These are phyloP conservation scores for Clarias platycephalus DNA, from an alignment of 2,797 vertebrate species.

Conservation along the genomic window DNA sequence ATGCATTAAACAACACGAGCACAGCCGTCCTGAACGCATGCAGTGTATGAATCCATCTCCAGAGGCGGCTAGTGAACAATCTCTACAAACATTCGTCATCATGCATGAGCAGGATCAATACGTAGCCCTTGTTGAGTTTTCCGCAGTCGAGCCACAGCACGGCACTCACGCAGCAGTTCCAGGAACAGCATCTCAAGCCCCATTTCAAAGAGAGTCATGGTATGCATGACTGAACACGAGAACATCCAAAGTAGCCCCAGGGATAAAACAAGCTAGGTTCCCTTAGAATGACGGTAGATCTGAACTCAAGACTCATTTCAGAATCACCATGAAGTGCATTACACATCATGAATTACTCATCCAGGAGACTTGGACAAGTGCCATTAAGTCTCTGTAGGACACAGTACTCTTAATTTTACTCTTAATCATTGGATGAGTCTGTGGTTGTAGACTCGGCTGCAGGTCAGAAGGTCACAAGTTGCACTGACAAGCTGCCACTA, in stretches of 20 bases:
- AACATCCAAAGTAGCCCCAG: not conserved
- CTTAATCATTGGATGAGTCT: not conserved
- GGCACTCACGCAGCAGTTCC: constrained; percentile 36
- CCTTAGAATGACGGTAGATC: not conserved
- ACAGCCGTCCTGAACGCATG: not conserved
- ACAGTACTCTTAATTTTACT: not conserved
- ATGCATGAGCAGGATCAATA: constrained; percentile 55
- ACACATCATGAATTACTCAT: constrained; percentile 18
- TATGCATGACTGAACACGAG: not conserved
- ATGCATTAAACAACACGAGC: constrained; percentile 32
- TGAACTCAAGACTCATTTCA: not conserved
- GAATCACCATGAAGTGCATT: constrained; percentile 4
- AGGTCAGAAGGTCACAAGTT: not conserved
- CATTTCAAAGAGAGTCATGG: not conserved
- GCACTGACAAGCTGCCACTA: constrained; percentile 16
- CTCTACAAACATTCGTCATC: constrained; percentile 56
- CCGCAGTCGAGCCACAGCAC: constrained; percentile 43
- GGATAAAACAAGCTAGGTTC: not conserved
- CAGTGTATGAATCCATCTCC: constrained; percentile 55
- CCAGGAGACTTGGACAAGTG: not conserved
- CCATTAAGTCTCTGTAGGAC: constrained; percentile 3
- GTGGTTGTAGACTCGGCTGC: not conserved
- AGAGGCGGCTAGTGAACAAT: constrained; percentile 55
- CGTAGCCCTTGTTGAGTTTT: constrained; percentile 45
- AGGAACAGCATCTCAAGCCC: constrained; percentile 11